Percentiles rank a stretch among this genome's conserved stretches.
These are phyloP conservation scores for Oscheius myriophilus DNA, from an alignment of 2,888 invertebrate species.

Conservation along the genomic window DNA sequence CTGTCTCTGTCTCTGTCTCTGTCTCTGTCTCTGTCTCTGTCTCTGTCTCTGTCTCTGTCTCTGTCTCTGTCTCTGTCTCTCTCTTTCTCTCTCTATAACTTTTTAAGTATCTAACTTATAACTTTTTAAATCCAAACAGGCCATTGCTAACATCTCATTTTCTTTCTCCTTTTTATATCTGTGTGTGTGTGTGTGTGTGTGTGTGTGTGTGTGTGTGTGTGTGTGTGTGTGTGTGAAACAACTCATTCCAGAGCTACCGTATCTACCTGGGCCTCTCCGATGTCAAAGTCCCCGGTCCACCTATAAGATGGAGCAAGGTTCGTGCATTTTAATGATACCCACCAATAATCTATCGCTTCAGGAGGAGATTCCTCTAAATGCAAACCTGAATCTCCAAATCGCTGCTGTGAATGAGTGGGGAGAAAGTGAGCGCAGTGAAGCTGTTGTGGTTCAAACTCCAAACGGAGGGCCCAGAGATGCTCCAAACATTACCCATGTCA, in stretches of 20 bases:
- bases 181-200: no score
- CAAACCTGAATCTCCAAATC: constrained; percentile 42
- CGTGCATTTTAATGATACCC: background rate
- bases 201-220: background rate
- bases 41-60: no score
- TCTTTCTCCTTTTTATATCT: no score
- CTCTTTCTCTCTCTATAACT: no score
- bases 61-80: no score
- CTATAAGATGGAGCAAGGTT: constrained; percentile 29
- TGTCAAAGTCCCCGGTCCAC: constrained; percentile 29
- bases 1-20: no score
- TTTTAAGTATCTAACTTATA: no score
- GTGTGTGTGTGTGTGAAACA: background rate
- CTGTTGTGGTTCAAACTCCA: constrained; percentile 43
- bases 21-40: no score
- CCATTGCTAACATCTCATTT: no score
- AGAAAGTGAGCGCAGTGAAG: constrained; percentile 45
- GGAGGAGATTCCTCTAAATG: constrained; percentile 44
- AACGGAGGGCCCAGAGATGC: constrained; percentile 34
- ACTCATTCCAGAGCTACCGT: constrained; percentile 24
- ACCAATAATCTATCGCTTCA: background rate
- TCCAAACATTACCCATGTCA: constrained; percentile 6
- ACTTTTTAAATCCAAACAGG: no score
- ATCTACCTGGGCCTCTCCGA: constrained; percentile 26
- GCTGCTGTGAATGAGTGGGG: constrained; percentile 49